Evolutionary conservation across 2,888 invertebrate genomes (phyloP).

Genomic region (Watsonalla binaria): DNA sequence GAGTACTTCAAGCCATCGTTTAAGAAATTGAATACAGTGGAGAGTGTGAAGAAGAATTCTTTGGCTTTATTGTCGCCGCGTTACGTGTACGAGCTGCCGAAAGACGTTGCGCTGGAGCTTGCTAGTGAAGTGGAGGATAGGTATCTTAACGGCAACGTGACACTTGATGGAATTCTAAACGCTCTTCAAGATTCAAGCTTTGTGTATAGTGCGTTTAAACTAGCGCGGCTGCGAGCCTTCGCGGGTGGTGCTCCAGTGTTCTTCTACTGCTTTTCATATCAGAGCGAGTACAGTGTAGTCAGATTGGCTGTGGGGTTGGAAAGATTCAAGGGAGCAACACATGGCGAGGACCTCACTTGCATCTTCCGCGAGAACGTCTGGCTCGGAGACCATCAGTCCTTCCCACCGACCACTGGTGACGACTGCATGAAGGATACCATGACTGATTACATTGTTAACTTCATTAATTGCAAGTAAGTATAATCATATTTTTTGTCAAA

Average conservation of each 20-base stretch:
- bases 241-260: constrained; percentile 43
- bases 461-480: constrained; percentile 21
- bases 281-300: constrained; percentile 53
- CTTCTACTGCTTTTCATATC: constrained; percentile 62
- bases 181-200: constrained; percentile 16
- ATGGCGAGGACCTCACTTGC: constrained; percentile 65
- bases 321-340: constrained; percentile 40
- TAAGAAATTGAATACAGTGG: constrained; percentile 8
- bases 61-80: constrained; percentile 9
- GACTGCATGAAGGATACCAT: constrained; percentile 23
- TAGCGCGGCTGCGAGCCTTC: constrained; percentile 13
- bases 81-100: constrained; percentile 7
- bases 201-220: constrained; percentile 18
- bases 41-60: constrained; percentile 10
- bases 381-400: constrained; percentile 10
- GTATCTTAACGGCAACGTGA: constrained; percentile 17
- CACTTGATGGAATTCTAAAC: constrained; percentile 12
- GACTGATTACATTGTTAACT: constrained; percentile 20
- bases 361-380: constrained; percentile 34
- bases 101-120: background rate
- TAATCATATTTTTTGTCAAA: no score
- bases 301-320: constrained; percentile 30
- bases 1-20: constrained; percentile 10
- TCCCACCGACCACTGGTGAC: constrained; percentile 16
- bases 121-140: constrained; percentile 6